Percentiles rank a stretch among this genome's conserved stretches.
Evolutionary conservation across 2,113 vertebrate species (phyloP).

Genomic region (Cardinalis cardinalis): DNA sequence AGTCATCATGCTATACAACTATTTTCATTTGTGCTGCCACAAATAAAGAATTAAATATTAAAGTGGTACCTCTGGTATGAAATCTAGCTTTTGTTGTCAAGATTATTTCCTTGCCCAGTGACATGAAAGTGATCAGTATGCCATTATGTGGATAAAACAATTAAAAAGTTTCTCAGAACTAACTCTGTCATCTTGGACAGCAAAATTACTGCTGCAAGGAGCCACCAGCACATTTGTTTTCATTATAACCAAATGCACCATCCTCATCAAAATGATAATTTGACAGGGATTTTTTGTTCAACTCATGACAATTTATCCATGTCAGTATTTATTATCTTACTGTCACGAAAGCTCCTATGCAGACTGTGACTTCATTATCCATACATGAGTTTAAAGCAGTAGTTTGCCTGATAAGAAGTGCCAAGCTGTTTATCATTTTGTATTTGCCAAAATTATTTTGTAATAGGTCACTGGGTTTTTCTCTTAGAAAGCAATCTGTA

Average conservation of each 20-base stretch:
- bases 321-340: conserved; percentile 34
- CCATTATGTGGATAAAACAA: conserved; percentile 42
- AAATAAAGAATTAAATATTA: conserved; percentile 8
- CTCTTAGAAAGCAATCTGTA: conserved; percentile 48
- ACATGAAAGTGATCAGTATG: conserved; percentile 5
- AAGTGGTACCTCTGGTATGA: conserved; percentile 20
- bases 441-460: conserved; percentile 77
- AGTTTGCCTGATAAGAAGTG: conserved; percentile 73
- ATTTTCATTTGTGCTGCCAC: conserved; percentile 11
- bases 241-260: conserved; percentile 12
- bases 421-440: conserved; percentile 71
- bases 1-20: neutral
- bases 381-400: neutral
- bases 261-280: conserved; percentile 24
- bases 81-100: conserved; percentile 33
- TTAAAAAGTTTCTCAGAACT: conserved; percentile 50
- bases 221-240: conserved; percentile 17
- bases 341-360: neutral
- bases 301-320: conserved; percentile 27
- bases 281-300: conserved; percentile 1
- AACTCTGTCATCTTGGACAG: conserved; percentile 43
- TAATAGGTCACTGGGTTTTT: conserved; percentile 40
- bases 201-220: conserved; percentile 41
- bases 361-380: conserved; percentile 11
- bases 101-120: conserved; percentile 30